Conservation (phyloP, 2,113 vertebrate genomes). For the Beaufortia kweichowensis region DNA sequence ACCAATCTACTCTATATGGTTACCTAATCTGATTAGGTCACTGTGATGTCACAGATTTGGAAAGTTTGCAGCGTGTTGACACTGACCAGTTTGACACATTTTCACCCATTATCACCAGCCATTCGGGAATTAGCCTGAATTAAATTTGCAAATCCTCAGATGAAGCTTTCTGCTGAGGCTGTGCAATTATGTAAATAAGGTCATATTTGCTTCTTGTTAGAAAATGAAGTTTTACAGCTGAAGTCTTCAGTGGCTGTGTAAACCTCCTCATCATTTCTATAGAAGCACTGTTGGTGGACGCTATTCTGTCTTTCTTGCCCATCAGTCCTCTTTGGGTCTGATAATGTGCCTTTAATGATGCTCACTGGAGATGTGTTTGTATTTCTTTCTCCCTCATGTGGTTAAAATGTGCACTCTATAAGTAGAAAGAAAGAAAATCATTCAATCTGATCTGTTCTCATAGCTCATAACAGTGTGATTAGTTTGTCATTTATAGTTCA, state of each 20-base stretch:
- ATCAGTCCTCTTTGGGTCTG: background rate
- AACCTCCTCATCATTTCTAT: constrained; percentile 26
- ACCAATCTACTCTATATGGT: background rate
- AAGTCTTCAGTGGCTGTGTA: background rate
- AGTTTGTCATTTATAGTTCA: constrained; percentile 25
- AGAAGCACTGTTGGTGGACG: constrained; percentile 13
- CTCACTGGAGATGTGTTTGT: background rate
- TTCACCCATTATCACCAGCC: constrained; percentile 19
- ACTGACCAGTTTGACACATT: constrained; percentile 19
- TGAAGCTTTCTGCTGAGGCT: background rate
- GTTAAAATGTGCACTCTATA: background rate
- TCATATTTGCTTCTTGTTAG: constrained; percentile 22
- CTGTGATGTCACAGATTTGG: no score
- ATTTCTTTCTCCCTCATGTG: background rate
- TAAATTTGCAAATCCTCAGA: constrained; percentile 43
- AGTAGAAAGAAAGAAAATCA: background rate
- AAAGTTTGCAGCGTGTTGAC: constrained; percentile 4
- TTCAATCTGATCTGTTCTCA: background rate
- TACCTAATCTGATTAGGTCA: no score
- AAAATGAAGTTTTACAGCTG: constrained; percentile 14
- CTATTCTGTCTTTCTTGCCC: background rate
- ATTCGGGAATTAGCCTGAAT: constrained; percentile 36
- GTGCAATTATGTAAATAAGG: constrained; percentile 37
- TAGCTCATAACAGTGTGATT: constrained; percentile 19
- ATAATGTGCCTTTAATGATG: background rate